These are phyloP conservation scores for Mionectes olivaceus DNA, from an alignment of 2,797 vertebrate genomes.

Conservation along the genomic window DNA sequence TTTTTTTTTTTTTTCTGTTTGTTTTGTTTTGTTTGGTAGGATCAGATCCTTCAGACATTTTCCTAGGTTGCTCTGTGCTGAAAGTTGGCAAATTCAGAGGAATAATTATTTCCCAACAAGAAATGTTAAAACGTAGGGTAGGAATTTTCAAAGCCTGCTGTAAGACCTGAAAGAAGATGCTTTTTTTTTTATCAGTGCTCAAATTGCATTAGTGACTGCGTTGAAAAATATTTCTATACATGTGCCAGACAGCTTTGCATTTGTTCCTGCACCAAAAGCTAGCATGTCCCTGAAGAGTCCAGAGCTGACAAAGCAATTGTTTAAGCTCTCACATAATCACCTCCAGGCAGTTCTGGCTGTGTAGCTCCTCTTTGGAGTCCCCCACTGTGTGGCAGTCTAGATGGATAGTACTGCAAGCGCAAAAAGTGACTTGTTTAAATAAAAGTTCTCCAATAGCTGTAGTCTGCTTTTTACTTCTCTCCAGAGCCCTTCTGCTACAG, in stretches of 20 bases:
- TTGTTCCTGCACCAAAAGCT: neutral
- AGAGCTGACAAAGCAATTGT: conserved; percentile 20
- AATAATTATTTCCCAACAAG: neutral
- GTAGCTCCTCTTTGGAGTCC: neutral
- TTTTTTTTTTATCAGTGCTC: neutral
- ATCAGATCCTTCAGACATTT: neutral
- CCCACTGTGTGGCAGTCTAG: neutral
- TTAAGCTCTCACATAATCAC: neutral
- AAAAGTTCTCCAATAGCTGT: neutral
- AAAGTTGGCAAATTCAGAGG: neutral
- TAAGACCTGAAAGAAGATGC: neutral
- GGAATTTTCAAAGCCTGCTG: neutral
- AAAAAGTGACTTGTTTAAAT: neutral
- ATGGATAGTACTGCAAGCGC: neutral
- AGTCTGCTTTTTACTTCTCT: neutral
- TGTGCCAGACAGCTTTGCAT: neutral
- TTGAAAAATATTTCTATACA: neutral
- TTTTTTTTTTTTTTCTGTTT: neutral
- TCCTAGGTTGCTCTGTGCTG: neutral
- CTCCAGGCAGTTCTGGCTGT: neutral
- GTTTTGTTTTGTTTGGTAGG: neutral
- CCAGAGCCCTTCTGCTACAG: neutral
- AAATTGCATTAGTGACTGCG: neutral
- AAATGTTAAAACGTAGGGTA: neutral
- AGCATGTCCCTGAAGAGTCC: neutral